Conservation (phyloP, 1,140 invertebrate species). For the Charaxes varanes region DNA sequence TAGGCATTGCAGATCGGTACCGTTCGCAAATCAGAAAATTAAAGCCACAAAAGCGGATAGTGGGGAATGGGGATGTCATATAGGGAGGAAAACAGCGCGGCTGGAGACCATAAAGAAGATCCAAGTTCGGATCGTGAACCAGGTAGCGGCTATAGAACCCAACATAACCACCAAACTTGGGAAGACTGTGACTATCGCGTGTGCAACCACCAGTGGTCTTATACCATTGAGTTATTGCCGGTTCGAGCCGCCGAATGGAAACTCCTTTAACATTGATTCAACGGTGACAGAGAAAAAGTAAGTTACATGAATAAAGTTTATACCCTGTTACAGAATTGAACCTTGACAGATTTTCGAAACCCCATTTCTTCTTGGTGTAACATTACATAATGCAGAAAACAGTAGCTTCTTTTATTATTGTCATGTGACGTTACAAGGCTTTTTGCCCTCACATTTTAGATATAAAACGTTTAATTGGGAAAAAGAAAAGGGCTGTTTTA, state of each 20-base stretch:
- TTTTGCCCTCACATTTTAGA: too few relatives aligned
- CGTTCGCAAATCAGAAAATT: too few relatives aligned
- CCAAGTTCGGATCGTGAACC: conserved; percentile 40
- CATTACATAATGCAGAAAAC: too few relatives aligned
- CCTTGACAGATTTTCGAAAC: too few relatives aligned
- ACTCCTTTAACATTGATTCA: conserved; percentile 48
- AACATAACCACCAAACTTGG: conserved; percentile 37
- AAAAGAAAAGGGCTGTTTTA: too few relatives aligned
- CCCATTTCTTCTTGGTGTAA: not conserved
- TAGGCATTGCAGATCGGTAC: too few relatives aligned
- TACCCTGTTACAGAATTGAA: not conserved
- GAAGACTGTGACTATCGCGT: conserved; percentile 36
- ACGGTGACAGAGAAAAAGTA: conserved; percentile 37
- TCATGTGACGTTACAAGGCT: too few relatives aligned
- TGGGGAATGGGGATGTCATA: conserved; percentile 54
- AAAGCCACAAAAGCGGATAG: conserved; percentile 30
- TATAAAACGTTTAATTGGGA: too few relatives aligned
- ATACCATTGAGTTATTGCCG: conserved; percentile 51
- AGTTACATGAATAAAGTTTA: conserved; percentile 15
- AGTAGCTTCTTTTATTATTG: too few relatives aligned
- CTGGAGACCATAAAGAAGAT: conserved; percentile 44
- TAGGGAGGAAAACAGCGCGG: conserved; percentile 31
- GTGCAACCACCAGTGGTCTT: conserved; percentile 37
- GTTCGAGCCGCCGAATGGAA: conserved; percentile 51
- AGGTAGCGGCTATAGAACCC: conserved; percentile 42